These are phyloP conservation scores for Temnothorax ravouxi DNA, from an alignment of 2,888 invertebrate genomes.

Conservation along the genomic window DNA sequence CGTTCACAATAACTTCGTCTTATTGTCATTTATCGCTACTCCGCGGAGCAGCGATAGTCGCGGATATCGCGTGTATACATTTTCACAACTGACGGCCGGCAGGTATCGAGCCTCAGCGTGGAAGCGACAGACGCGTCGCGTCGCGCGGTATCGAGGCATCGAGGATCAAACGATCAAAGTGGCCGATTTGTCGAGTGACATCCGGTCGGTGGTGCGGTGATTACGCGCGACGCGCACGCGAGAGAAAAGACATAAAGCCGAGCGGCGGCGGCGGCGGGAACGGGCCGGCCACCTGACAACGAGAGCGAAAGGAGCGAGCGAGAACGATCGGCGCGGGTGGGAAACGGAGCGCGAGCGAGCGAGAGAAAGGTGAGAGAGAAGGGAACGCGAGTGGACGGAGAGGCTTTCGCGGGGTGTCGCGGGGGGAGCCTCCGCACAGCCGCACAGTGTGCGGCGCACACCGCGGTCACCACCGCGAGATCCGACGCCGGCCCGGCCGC, in stretches of 20 bases:
- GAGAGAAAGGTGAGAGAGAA: conserved; percentile 45
- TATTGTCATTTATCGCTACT: neutral
- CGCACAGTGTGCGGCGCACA: too few relatives aligned
- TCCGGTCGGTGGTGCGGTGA: conserved; percentile 6
- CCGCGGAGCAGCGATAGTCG: too few relatives aligned
- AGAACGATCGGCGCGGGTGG: conserved; percentile 28
- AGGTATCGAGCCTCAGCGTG: too few relatives aligned
- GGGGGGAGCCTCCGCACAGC: too few relatives aligned
- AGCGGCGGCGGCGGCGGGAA: neutral
- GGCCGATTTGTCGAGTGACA: conserved; percentile 38
- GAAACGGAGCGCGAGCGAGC: conserved; percentile 43
- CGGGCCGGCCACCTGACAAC: conserved; percentile 61
- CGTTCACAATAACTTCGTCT: neutral
- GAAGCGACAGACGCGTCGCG: neutral
- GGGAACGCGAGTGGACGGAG: conserved; percentile 38
- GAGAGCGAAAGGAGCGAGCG: conserved; percentile 57
- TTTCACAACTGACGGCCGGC: too few relatives aligned
- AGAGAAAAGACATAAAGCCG: neutral
- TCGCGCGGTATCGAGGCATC: neutral
- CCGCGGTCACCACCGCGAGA: too few relatives aligned
- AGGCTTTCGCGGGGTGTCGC: conserved; percentile 10
- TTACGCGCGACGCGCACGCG: conserved; percentile 26
- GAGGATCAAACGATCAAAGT: conserved; percentile 21
- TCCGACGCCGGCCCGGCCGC: conserved; percentile 13
- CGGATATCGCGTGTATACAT: too few relatives aligned